A percentile compares a stretch with the other conserved stretches of the same genome.
Evolutionary conservation across 2,888 invertebrate genomes (phyloP).

Genomic region (Anorthoa munda): DNA sequence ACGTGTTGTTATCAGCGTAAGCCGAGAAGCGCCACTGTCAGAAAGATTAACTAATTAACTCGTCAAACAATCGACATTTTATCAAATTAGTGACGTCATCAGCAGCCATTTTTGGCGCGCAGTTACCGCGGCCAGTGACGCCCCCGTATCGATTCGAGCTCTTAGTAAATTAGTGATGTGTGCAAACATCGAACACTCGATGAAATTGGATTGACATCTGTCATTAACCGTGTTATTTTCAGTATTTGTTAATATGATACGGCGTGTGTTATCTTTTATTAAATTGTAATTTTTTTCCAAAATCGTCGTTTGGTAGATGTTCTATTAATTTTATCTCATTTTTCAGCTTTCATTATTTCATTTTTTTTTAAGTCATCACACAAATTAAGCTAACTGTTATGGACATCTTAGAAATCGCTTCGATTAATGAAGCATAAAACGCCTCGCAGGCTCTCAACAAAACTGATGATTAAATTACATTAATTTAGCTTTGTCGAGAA

Average conservation of each 20-base stretch:
- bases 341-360: neutral
- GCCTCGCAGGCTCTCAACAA: slow-evolving; percentile 11
- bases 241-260: slow-evolving; percentile 48
- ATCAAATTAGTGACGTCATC: slow-evolving; percentile 69
- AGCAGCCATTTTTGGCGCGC: slow-evolving; percentile 64
- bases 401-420: slow-evolving; percentile 34
- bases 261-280: slow-evolving; percentile 29
- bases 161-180: slow-evolving; percentile 82
- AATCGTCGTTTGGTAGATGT: neutral
- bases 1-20: slow-evolving; percentile 55
- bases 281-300: slow-evolving; percentile 10
- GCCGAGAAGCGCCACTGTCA: slow-evolving; percentile 61
- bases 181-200: slow-evolving; percentile 76
- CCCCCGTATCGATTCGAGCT: slow-evolving; percentile 73
- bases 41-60: slow-evolving; percentile 72
- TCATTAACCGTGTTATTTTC: slow-evolving; percentile 64
- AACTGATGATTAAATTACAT: slow-evolving; percentile 31
- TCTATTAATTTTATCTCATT: neutral
- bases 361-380: neutral
- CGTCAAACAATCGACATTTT: slow-evolving; percentile 70
- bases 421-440: slow-evolving; percentile 13
- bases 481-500: slow-evolving; percentile 33
- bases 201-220: slow-evolving; percentile 79
- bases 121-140: slow-evolving; percentile 62
- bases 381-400: slow-evolving; percentile 2